Evolutionary conservation across 2,888 invertebrate species (phyloP), one percentile per base, ranked within the genome.

Genomic region (Melipona bicolor): DNA sequence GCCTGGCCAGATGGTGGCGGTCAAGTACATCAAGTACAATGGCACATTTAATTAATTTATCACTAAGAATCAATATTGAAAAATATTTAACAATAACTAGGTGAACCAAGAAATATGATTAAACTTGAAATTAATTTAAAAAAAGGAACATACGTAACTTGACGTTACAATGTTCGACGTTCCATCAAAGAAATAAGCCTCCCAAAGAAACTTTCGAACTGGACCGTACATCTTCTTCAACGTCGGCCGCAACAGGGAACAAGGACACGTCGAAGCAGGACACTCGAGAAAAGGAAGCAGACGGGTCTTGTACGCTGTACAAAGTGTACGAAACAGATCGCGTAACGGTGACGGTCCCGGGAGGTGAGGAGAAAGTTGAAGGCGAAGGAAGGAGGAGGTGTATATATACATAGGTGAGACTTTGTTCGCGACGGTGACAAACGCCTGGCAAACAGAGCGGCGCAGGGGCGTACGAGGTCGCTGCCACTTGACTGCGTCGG

Each of bases 381-480:
- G 54, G 50, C 9, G 79, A 72, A 61, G 49, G 36, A 17, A 43
- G 43, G 32, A 52, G 52, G 27, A 9, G 24, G 61, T 49, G 27
- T 27, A 27, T 27, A 27, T 27, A 32, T 61, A 62, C 43, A 69
- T 64, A 54, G 74, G 78, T 74, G 83, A 83, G 89, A 89, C 87
- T 89, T 88, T 88, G 88, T 75, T 86, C 86, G 56, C 77, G 89
- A 89, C 87, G 83, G 86, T 89, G 89, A 89, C 88, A 89, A 89
- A 89, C 89, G 89, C 72, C 78, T 70, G 83, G 87, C 87, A 88
- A 86, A 87, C 84, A 83, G 67, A 77, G 82, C 71, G 71, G 49
- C 65, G 82, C 85, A 73, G 78, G 69, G 74, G 83, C 70, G 80
- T 69, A 67, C 77, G 87, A 81, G 85, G 86, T 86, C 84, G 86